phyloP scores from a whole-genome alignment of 37 sponge, comb jelly and placozoan genomes.

The Theonella swinhoei region DNA sequence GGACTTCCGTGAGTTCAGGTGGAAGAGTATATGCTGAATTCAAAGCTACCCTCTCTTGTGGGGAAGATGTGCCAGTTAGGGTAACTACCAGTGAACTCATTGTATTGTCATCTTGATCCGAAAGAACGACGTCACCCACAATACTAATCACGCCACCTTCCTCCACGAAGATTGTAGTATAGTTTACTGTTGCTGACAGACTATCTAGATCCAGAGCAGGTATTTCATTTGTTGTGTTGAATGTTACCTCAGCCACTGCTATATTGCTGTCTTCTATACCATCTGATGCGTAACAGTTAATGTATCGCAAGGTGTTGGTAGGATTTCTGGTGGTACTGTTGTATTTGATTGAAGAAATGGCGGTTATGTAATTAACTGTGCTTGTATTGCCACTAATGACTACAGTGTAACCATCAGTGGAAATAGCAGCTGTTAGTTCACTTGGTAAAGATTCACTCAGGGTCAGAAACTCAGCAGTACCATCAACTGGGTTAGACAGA shows the following conservation, averaged over 20 bases:
- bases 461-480: conserved; percentile 1
- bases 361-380: conserved; percentile 14
- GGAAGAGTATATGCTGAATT: neutral
- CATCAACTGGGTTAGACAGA: conserved; percentile 47
- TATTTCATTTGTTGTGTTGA: neutral
- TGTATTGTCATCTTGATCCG: conserved; percentile 45
- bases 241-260: conserved; percentile 27
- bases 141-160: conserved; percentile 39
- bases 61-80: conserved; percentile 1
- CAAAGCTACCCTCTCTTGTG: conserved; percentile 4
- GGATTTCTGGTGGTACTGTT: conserved; percentile 44
- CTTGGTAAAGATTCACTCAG: conserved; percentile 10
- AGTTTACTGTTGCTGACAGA: neutral
- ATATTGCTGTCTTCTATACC: conserved; percentile 15
- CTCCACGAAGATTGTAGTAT: conserved; percentile 32
- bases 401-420: conserved; percentile 4
- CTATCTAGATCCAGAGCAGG: conserved; percentile 48
- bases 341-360: conserved; percentile 35
- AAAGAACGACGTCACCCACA: conserved; percentile 1
- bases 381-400: conserved; percentile 30
- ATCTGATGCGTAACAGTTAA: conserved; percentile 55
- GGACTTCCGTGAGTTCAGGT: conserved; percentile 12
- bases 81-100: conserved; percentile 36
- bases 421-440: conserved; percentile 4
- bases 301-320: neutral